These are phyloP conservation scores for Micoletzkya japonica DNA, from an alignment of 2,888 invertebrate genomes.

Conservation along the genomic window DNA sequence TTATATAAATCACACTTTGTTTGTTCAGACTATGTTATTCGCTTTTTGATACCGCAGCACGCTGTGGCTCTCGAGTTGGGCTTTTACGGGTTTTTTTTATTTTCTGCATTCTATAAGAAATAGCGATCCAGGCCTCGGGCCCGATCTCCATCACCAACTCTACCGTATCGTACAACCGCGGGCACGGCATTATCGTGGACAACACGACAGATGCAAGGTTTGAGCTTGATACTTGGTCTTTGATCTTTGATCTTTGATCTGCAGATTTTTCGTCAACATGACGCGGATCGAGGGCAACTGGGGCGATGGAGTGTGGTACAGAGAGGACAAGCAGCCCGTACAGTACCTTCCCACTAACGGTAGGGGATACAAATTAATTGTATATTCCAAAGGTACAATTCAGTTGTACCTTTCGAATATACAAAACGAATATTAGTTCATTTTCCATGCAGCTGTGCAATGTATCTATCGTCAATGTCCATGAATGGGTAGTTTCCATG, in stretches of 20 bases:
- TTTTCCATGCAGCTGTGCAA: too few relatives aligned
- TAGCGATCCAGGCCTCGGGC: conserved; percentile 68
- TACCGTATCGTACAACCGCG: conserved; percentile 79
- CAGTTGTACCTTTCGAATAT: neutral
- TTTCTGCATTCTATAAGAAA: too few relatives aligned
- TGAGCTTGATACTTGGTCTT: conserved; percentile 71
- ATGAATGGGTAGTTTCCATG: neutral
- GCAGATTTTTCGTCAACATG: conserved; percentile 76
- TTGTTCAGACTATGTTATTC: too few relatives aligned
- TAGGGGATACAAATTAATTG: neutral
- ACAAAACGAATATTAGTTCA: neutral
- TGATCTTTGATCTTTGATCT: too few relatives aligned
- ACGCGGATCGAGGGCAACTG: conserved; percentile 82
- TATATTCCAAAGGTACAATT: neutral
- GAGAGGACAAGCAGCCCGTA: conserved; percentile 36
- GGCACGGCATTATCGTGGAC: conserved; percentile 65
- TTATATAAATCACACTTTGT: too few relatives aligned
- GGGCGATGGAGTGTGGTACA: conserved; percentile 84
- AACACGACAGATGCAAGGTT: conserved; percentile 44
- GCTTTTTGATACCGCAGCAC: too few relatives aligned
- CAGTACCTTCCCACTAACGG: neutral
- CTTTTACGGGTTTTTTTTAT: too few relatives aligned
- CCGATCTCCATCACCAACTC: conserved; percentile 81
- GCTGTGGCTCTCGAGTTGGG: too few relatives aligned
- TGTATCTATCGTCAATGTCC: too few relatives aligned